These are phyloP conservation scores for Nycticorax nycticorax DNA, from an alignment of 2,113 vertebrate species.

Conservation along the genomic window DNA sequence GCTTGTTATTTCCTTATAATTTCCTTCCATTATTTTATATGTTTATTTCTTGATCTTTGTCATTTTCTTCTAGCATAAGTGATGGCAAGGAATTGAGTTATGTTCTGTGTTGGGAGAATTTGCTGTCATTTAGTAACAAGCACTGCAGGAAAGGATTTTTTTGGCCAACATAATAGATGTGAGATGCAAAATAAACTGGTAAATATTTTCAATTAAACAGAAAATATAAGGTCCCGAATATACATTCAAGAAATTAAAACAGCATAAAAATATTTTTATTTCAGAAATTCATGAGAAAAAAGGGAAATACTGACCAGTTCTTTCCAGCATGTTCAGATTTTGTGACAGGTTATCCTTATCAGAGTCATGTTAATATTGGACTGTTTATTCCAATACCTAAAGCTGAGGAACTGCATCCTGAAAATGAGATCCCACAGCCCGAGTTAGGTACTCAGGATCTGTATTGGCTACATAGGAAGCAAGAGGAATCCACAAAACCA, in stretches of 20 bases:
- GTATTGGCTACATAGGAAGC: background rate
- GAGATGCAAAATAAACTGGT: background rate
- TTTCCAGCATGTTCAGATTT: background rate
- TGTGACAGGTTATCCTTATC: background rate
- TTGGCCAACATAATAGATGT: background rate
- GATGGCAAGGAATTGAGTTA: background rate
- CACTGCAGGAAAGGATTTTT: background rate
- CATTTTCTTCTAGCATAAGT: background rate
- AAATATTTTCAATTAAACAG: background rate
- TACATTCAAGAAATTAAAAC: background rate
- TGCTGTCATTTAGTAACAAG: background rate
- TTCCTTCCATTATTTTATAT: background rate
- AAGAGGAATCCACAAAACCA: background rate
- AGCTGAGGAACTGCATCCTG: background rate
- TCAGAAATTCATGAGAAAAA: background rate
- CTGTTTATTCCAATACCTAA: background rate
- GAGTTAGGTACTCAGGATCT: background rate
- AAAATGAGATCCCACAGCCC: background rate
- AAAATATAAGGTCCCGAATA: background rate
- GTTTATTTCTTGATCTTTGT: background rate
- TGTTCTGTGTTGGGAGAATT: background rate
- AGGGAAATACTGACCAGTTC: background rate
- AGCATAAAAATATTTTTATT: background rate
- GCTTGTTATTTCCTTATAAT: background rate
- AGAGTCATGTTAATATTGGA: background rate